Base-by-base conservation (phyloP, 1,140 invertebrate species). In the Hyles euphorbiae region DNA sequence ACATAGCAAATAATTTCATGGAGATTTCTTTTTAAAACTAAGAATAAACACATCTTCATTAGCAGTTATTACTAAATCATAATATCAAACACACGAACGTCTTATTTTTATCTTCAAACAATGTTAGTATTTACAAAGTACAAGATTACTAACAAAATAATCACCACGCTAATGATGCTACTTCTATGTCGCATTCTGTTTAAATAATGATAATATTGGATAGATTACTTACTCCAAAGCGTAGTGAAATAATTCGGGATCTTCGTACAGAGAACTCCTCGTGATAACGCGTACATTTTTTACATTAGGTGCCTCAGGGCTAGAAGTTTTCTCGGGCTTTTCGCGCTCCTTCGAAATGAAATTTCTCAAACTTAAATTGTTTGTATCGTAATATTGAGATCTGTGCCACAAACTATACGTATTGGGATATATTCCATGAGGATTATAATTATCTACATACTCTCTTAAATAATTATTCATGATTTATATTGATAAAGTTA, bases 341-440 rank as follows among this genome's bases (percentile, higher is more conserved):
- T 48, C 12, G 7, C 46, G 12, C 46, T 48, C n/a, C n/a, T 48
- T 48, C 7, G 46, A 48, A 22, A 11, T 48, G 46, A 7, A 53
- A 55, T 61, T 58, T 48, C 57, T 51, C 11, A 59, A 55, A 22
- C 52, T 58, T 3, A 65, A 36, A 49, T 65, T 58, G 11, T 61
- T 65, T 36, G 46, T 65, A 33, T 61, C 52, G 47, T 65, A 61
- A 53, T 58, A 65, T 8, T 34, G 47, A n/a, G 63, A 65, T 34
- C 53, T 58, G 1, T 53, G 50, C 63, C 63, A 65, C 48, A 65
- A 56, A 45, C 56, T 61, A 47, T 65, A 65, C 3, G 58, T 56
- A 48, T 61, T 54, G n/a, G 46, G n/a, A 22, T 56, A 60, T n/a
- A 53, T 47, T 47, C 48, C 51, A 36, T 60, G 52, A 12, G 49